A percentile compares a stretch with the other conserved stretches of the same genome.
Evolutionary conservation across 2,797 vertebrate genomes (phyloP).

Genomic region (Oryzias sinensis): DNA sequence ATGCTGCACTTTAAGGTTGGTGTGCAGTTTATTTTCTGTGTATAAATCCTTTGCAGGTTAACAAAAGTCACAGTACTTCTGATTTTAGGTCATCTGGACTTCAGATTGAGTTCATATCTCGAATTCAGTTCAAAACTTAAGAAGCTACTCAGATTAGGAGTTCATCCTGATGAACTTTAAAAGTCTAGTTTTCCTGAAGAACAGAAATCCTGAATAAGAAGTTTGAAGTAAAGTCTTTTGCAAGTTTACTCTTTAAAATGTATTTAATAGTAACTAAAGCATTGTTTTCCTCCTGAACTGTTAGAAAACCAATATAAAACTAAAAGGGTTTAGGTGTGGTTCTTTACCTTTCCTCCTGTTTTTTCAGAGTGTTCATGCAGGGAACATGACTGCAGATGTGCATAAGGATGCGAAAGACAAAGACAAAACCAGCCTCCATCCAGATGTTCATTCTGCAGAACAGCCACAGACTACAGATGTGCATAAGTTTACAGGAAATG

Average conservation of each 20-base stretch:
- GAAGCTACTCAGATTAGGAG: too few species aligned
- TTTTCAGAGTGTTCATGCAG: conserved; percentile 82
- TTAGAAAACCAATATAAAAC: neutral
- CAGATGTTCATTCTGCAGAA: conserved; percentile 55
- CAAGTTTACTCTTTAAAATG: too few species aligned
- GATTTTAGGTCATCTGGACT: too few species aligned
- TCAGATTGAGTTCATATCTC: too few species aligned
- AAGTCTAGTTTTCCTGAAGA: neutral
- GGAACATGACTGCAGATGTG: conserved; percentile 76
- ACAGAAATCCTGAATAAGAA: neutral
- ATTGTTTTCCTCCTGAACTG: too few species aligned
- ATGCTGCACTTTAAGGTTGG: conserved; percentile 96
- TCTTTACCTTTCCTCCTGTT: conserved; percentile 4
- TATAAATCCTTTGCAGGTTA: neutral
- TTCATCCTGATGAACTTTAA: too few species aligned
- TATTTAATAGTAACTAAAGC: too few species aligned
- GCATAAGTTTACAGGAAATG: conserved; percentile 38
- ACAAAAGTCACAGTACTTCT: too few species aligned
- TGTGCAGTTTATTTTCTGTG: neutral
- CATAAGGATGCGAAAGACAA: conserved; percentile 71
- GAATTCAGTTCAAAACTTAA: too few species aligned
- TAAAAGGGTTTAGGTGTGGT: neutral
- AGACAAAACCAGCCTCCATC: conserved; percentile 47
- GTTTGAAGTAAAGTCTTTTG: too few species aligned
- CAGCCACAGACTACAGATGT: conserved; percentile 55